phyloP scores from a whole-genome alignment of 2,797 vertebrate genomes.

The Aselliscus stoliczkanus region DNA sequence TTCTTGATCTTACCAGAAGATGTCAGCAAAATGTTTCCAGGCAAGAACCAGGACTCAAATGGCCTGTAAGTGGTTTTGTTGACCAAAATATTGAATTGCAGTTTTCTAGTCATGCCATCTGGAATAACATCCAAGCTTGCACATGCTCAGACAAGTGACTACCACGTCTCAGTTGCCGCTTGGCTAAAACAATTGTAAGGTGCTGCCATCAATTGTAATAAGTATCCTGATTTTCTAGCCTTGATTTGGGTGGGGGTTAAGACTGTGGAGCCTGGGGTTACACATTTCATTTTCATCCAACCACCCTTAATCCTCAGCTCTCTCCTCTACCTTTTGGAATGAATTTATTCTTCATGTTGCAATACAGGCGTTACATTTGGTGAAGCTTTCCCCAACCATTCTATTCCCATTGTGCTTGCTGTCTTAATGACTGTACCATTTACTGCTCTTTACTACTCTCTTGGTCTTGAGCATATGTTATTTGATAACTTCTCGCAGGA shows the following conservation, averaged over 20 bases:
- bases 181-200: neutral
- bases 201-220: neutral
- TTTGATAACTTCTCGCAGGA: conserved; percentile 24
- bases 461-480: neutral
- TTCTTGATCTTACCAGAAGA: neutral
- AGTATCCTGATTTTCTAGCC: neutral
- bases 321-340: neutral
- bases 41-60: neutral
- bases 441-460: neutral
- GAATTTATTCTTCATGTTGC: neutral
- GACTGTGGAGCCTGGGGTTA: neutral
- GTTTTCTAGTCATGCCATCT: neutral
- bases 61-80: neutral
- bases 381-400: neutral
- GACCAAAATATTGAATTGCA: neutral
- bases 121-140: neutral
- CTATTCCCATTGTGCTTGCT: neutral
- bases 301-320: neutral
- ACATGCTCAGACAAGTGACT: neutral
- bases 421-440: neutral
- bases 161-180: neutral
- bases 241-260: neutral
- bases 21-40: neutral
- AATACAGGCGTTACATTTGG: neutral
- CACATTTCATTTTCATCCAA: neutral